A percentile compares a stretch with the other conserved stretches of the same genome.
Conservation (phyloP, 1,140 invertebrate species). For the Phthorimaea operculella region DNA sequence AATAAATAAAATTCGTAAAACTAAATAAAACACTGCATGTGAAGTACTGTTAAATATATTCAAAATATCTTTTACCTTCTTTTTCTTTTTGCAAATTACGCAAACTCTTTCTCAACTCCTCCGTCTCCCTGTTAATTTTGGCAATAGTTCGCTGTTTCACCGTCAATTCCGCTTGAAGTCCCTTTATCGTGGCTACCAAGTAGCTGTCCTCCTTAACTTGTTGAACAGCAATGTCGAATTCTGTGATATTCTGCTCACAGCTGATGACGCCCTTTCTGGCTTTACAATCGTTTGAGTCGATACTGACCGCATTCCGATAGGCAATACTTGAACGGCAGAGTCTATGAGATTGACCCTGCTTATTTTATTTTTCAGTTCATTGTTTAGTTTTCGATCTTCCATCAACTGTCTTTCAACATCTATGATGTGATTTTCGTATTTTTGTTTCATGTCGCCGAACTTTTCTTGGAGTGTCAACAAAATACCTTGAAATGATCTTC, state of each 20-base stretch:
- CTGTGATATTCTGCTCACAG: conserved; percentile 62
- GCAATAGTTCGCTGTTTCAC: conserved; percentile 77
- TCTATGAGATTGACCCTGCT: conserved; percentile 47
- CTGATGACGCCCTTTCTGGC: conserved; percentile 44
- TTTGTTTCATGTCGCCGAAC: conserved; percentile 78
- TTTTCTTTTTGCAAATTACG: conserved; percentile 78
- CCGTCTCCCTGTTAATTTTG: conserved; percentile 77
- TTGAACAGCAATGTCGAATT: conserved; percentile 69
- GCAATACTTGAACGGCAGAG: conserved; percentile 40
- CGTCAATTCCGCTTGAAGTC: conserved; percentile 76
- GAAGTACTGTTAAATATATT: background rate
- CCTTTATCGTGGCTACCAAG: conserved; percentile 80
- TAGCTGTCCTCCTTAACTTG: conserved; percentile 78
- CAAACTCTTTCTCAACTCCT: conserved; percentile 80
- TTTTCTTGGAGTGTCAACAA: conserved; percentile 76
- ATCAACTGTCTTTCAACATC: conserved; percentile 76
- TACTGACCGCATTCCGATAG: conserved; percentile 25
- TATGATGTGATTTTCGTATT: conserved; percentile 78
- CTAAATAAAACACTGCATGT: background rate
- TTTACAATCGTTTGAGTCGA: conserved; percentile 50
- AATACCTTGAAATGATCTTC: conserved; percentile 76
- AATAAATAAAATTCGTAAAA: background rate
- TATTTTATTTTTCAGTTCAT: conserved; percentile 67
- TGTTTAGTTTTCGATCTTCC: conserved; percentile 69
- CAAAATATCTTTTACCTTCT: conserved; percentile 67